phyloP scores from a whole-genome alignment of 2,113 vertebrate species.

The Nipponia nippon region DNA sequence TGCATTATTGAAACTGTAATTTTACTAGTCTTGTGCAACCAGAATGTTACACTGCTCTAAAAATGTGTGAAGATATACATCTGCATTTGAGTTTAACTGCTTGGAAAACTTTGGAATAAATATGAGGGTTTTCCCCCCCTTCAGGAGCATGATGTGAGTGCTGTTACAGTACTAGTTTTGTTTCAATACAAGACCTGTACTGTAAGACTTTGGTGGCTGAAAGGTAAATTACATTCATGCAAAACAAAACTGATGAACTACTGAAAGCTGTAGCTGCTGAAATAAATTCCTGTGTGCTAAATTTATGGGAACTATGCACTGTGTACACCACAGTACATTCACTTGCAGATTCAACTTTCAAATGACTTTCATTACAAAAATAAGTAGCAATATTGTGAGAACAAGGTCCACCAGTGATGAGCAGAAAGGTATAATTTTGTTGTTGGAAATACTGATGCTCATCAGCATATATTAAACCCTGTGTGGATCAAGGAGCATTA shows the following conservation, averaged over 20 bases:
- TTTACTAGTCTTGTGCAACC: slow-evolving; percentile 15
- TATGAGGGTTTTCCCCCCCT: not conserved
- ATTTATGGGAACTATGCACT: slow-evolving; percentile 56
- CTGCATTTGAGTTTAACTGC: slow-evolving; percentile 47
- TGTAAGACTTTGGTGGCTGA: slow-evolving; percentile 72
- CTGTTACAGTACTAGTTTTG: slow-evolving; percentile 73
- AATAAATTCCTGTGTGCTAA: slow-evolving; percentile 68
- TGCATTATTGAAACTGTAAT: not conserved
- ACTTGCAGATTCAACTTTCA: slow-evolving; percentile 58
- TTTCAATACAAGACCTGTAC: slow-evolving; percentile 74
- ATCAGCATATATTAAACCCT: not conserved
- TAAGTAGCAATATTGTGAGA: slow-evolving; percentile 42
- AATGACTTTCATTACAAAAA: slow-evolving; percentile 7
- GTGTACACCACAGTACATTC: slow-evolving; percentile 48
- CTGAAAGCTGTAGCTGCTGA: slow-evolving; percentile 69
- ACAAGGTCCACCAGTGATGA: slow-evolving; percentile 31
- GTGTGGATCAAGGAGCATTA: not conserved
- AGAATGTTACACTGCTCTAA: slow-evolving; percentile 33
- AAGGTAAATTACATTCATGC: slow-evolving; percentile 68
- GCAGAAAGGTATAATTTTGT: slow-evolving; percentile 39
- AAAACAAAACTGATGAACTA: slow-evolving; percentile 73
- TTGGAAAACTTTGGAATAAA: slow-evolving; percentile 71
- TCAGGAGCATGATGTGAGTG: slow-evolving; percentile 59
- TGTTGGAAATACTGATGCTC: slow-evolving; percentile 40
- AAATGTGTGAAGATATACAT: slow-evolving; percentile 57